Base-by-base conservation (phyloP, 2,113 vertebrate genomes). In the Sander lucioperca region DNA sequence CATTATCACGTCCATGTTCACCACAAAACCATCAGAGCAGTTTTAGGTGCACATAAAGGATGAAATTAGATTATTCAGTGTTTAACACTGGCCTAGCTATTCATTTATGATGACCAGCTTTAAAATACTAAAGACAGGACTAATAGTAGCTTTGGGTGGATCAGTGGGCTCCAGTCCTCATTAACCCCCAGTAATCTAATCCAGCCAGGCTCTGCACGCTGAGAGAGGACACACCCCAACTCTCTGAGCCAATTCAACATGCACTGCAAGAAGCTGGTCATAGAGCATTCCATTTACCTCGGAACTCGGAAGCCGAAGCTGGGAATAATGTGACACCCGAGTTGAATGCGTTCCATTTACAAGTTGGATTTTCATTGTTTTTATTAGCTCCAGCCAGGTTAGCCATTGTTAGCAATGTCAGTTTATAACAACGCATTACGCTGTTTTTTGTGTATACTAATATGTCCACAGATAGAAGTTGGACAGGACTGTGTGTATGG, bases 91-190 rank as follows among this genome's bases (percentile, higher is more conserved):
- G 6, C 6, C 19, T 18, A 30, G 18, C 21, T 13, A 10, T 30
- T 56, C 1, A 27, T 64, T 15, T 19, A 36, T 4, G 9, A 47
- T 47, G 10, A 64, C 12, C 43, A 5, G 33, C 16, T 59, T 48
- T 4, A 15, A 30, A 25, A 39, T 47, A 30, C 14, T n/a, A 64
- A 15, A 59, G 21, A 2, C 3, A 2, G 2, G 12, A 43, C 47
- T 62, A 61, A 64, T 51, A 66, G 50, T 62, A 56, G 76, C 21
- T 86, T 33, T 76, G 70, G 39, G 39, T 82, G 69, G 88, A 61
- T 79, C 67, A 79, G 45, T 70, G 61, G 64, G 72, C 47, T 65
- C 2, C 79, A 0, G 33, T 6, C 33, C 33, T 33, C 33, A 33
- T 33, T 33, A 33, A 65, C 15, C 59, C 23, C 62, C 15, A n/a